Evolutionary conservation across 2,113 vertebrate genomes (phyloP).

Genomic region (Nibea albiflora): DNA sequence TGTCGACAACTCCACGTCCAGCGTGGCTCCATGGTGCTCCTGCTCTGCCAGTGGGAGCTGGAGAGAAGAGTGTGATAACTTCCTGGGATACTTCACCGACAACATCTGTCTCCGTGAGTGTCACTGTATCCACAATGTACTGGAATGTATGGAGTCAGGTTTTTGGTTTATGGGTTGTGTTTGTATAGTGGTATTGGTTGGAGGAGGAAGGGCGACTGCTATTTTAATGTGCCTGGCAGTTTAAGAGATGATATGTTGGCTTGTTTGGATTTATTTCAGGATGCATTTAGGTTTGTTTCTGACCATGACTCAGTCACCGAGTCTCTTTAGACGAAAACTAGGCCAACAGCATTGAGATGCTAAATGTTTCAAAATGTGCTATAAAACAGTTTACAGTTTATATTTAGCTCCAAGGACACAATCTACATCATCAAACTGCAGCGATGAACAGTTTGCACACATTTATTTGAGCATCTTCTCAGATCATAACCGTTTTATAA

Average conservation of each 20-base stretch:
- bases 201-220: not conserved
- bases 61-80: conserved; percentile 87
- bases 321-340: conserved; percentile 2
- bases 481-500: not conserved
- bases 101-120: conserved; percentile 95
- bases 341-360: not conserved
- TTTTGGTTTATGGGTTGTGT: conserved; percentile 1
- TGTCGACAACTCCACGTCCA: conserved; percentile 88
- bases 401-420: conserved; percentile 36
- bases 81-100: conserved; percentile 88
- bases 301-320: not conserved
- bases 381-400: conserved; percentile 6
- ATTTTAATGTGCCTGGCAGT: not conserved
- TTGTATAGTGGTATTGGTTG: not conserved
- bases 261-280: not conserved
- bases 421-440: conserved; percentile 16
- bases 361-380: conserved; percentile 11
- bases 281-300: not conserved
- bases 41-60: conserved; percentile 91
- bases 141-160: not conserved
- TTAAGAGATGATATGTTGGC: not conserved
- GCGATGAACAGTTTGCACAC: not conserved
- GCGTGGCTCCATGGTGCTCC: conserved; percentile 92
- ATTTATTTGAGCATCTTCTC: not conserved
- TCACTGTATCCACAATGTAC: not conserved